Percentiles rank a stretch among this genome's conserved stretches.
These are phyloP conservation scores for Tethea ocularis DNA, from an alignment of 2,888 invertebrate species.

Conservation along the genomic window DNA sequence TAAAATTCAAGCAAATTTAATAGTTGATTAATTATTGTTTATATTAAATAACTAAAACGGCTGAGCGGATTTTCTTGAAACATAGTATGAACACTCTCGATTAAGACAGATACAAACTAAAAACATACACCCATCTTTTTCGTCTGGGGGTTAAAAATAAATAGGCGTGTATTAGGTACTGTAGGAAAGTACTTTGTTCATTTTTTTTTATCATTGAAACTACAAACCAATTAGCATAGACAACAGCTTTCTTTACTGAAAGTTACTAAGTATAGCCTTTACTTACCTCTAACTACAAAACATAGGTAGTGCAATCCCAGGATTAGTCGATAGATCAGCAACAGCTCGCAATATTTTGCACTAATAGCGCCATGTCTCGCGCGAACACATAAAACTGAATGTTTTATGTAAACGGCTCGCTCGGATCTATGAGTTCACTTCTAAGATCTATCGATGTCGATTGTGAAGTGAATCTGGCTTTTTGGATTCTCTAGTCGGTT, in stretches of 20 bases:
- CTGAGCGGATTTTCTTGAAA: too few relatives aligned
- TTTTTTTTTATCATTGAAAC: too few relatives aligned
- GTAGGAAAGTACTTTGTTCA: too few relatives aligned
- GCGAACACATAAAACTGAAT: constrained; percentile 63
- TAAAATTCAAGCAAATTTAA: too few relatives aligned
- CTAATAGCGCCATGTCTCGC: constrained; percentile 67
- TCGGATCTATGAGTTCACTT: constrained; percentile 33
- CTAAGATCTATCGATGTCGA: constrained; percentile 24
- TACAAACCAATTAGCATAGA: neutral
- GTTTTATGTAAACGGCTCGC: constrained; percentile 57
- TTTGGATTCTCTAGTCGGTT: constrained; percentile 8
- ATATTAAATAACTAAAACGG: too few relatives aligned
- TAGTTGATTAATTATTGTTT: too few relatives aligned
- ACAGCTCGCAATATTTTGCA: constrained; percentile 58
- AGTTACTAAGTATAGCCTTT: neutral
- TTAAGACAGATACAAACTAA: too few relatives aligned
- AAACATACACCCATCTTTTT: too few relatives aligned
- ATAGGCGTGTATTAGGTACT: too few relatives aligned
- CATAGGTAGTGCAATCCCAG: constrained; percentile 51
- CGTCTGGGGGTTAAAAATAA: too few relatives aligned
- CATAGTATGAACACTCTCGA: too few relatives aligned
- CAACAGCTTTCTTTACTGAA: neutral
- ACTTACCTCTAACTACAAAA: constrained; percentile 8
- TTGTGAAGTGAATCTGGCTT: constrained; percentile 22
- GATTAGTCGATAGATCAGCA: constrained; percentile 74